Evolutionary conservation across 1,140 invertebrate species (phyloP), one percentile per base, ranked within the genome.

Genomic region (Drosophila pseudoobscura): DNA sequence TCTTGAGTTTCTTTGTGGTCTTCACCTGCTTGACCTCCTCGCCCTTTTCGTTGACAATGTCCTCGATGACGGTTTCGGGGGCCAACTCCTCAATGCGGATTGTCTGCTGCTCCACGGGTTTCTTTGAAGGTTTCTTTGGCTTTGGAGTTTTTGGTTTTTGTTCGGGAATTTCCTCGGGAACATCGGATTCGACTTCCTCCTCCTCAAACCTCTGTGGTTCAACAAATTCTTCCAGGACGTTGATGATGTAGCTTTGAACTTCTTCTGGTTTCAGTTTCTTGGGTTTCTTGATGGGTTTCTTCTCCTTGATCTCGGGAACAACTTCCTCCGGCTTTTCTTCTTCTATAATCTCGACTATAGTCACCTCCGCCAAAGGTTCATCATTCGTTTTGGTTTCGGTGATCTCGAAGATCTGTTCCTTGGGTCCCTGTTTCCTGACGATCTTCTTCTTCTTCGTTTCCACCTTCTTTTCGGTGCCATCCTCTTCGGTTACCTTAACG

Each of bases 21-120:
- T 78, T 91, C 17, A 87, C 85, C 47, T 91, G 92, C 73, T 75
- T 90, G 11, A 84, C 69, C 53, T 82, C 61, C 20, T 91, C 91
- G 15, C 91, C 82, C 11, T 91, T 92, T 41, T 92, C 93, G 6
- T 91, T 80, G n/a, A 80, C 45, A 3, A 92, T 76, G 71, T 92
- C 60, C 46, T 89, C 78, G 17, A 75, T 78, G 29, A 66, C 47
- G 17, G 78, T 83, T 74, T 90, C 85, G 20, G 92, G 89, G 31
- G 91, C 78, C 52, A 80, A 55, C 71, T 92, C 92, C 79, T 92
- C 89, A 51, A 91, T 78, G 7, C 68, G 47, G 43, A 84, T 70
- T 3, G 43, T 68, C 11, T 39, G 35, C 75, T 91, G 35, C 75
- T 91, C 56, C 57, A 61, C 51, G 75, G 92, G 35, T 44, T 76